phyloP scores from a whole-genome alignment of 1,140 invertebrate species.

The Sitophilus oryzae region DNA sequence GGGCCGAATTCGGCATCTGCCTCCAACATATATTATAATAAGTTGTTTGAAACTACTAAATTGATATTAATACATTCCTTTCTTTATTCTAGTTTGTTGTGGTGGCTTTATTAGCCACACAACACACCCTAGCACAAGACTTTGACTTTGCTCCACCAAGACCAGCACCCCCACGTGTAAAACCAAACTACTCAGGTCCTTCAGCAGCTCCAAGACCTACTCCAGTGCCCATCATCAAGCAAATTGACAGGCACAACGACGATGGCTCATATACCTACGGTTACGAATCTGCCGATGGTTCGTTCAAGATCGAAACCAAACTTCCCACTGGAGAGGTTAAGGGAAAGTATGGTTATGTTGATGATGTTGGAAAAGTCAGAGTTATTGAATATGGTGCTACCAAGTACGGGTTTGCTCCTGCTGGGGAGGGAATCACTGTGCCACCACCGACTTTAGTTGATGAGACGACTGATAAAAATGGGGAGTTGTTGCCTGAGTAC shows the following conservation, averaged over 20 bases:
- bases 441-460: conserved; percentile 72
- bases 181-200: conserved; percentile 44
- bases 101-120: conserved; percentile 40
- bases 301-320: conserved; percentile 83
- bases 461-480: conserved; percentile 56
- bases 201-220: conserved; percentile 51
- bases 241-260: conserved; percentile 81
- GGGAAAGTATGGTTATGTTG: conserved; percentile 83
- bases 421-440: conserved; percentile 79
- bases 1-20: no score
- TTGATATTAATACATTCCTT: no score
- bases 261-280: conserved; percentile 84
- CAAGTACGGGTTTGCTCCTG: conserved; percentile 78
- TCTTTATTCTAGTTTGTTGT: conserved; percentile 45
- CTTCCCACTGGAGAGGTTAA: conserved; percentile 69
- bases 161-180: conserved; percentile 47
- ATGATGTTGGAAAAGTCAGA: conserved; percentile 71
- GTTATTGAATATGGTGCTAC: conserved; percentile 85
- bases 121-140: conserved; percentile 49
- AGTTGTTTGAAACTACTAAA: no score
- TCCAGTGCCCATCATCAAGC: conserved; percentile 74
- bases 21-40: no score
- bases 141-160: conserved; percentile 53
- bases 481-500: conserved; percentile 43
- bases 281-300: conserved; percentile 77